Conservation (phyloP, 2,888 invertebrate genomes). For the Cryptophagus acutangulus region DNA sequence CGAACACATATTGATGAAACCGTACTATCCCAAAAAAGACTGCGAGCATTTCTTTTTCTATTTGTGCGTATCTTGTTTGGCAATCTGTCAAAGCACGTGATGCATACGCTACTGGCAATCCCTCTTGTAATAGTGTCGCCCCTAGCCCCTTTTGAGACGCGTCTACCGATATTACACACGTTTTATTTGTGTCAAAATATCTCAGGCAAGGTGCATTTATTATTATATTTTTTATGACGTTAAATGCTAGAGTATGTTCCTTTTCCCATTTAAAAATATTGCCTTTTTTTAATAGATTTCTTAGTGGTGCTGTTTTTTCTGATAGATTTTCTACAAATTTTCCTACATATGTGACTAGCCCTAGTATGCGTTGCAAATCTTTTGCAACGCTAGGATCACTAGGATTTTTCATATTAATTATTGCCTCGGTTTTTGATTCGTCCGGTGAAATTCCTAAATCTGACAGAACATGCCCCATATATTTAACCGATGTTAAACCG, state of each 20-base stretch:
- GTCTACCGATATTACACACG: constrained; percentile 17
- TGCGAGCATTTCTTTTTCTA: constrained; percentile 14
- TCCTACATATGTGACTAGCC: constrained; percentile 22
- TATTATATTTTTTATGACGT: constrained; percentile 15
- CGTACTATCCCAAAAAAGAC: constrained; percentile 11
- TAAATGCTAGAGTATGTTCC: constrained; percentile 9
- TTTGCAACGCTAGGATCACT: constrained; percentile 4
- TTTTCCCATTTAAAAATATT: constrained; percentile 14
- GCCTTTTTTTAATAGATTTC: constrained; percentile 20
- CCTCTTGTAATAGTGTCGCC: constrained; percentile 18
- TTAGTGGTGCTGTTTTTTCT: constrained; percentile 15
- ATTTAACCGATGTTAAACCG: no score
- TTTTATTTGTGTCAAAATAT: constrained; percentile 16
- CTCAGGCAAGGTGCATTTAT: constrained; percentile 15
- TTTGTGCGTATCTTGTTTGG: constrained; percentile 31
- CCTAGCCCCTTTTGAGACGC: constrained; percentile 18
- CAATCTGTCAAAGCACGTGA: constrained; percentile 19
- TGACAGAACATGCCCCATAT: no score
- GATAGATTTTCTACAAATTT: constrained; percentile 21
- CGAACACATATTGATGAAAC: constrained; percentile 22
- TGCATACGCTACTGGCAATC: constrained; percentile 15
- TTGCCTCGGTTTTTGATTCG: no score
- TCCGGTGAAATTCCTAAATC: no score
- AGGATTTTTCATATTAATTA: no score
- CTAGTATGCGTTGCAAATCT: constrained; percentile 19